Conservation (phyloP, 2,888 invertebrate genomes). For the Chrysolina americana region DNA sequence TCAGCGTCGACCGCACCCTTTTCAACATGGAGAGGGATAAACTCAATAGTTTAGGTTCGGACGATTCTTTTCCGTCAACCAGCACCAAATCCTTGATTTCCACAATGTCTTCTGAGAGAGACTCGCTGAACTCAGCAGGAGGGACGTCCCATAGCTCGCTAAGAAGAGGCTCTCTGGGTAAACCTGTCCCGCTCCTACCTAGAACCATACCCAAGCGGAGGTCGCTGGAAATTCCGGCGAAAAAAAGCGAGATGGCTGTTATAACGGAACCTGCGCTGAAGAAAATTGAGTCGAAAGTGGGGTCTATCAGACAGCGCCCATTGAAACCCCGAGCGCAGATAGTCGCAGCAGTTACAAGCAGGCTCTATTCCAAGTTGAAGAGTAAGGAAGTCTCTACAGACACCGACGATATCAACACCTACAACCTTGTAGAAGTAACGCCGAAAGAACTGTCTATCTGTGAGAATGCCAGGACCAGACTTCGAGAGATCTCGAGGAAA, state of each 20-base stretch:
- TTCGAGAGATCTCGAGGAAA: slow-evolving; percentile 75
- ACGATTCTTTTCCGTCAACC: slow-evolving; percentile 54
- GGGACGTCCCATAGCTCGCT: slow-evolving; percentile 50
- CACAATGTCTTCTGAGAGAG: slow-evolving; percentile 46
- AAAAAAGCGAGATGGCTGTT: slow-evolving; percentile 54
- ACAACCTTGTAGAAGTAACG: slow-evolving; percentile 36
- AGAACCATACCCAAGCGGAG: slow-evolving; percentile 43
- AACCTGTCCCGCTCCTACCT: slow-evolving; percentile 46
- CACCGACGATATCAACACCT: slow-evolving; percentile 58
- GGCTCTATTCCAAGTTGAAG: slow-evolving; percentile 77
- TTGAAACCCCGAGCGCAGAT: slow-evolving; percentile 76
- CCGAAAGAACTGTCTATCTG: slow-evolving; percentile 73
- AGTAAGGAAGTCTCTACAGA: slow-evolving; percentile 69
- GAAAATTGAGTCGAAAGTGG: slow-evolving; percentile 60
- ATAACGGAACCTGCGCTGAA: slow-evolving; percentile 55
- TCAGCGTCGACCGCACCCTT: slow-evolving; percentile 59
- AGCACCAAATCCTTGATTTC: slow-evolving; percentile 44
- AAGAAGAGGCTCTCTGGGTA: slow-evolving; percentile 58
- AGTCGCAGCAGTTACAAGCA: slow-evolving; percentile 80
- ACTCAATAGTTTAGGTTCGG: slow-evolving; percentile 56
- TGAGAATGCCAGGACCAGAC: slow-evolving; percentile 73
- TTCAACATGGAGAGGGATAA: slow-evolving; percentile 55
- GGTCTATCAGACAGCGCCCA: slow-evolving; percentile 58
- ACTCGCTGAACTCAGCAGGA: slow-evolving; percentile 35
- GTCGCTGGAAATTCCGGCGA: slow-evolving; percentile 37